Conservation (phyloP, 1,140 invertebrate genomes). For the Heliconius melpomene region DNA sequence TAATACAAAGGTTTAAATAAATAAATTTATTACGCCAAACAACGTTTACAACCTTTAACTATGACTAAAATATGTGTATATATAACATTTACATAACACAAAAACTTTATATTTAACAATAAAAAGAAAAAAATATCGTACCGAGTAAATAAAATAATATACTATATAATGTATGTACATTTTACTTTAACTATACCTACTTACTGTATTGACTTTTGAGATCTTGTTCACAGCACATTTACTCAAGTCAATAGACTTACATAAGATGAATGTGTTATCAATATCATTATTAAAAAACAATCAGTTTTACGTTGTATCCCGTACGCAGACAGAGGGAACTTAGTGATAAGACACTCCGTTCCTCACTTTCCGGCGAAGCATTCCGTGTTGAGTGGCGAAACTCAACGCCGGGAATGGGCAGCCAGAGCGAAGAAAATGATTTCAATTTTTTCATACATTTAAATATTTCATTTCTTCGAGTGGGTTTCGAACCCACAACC, state of each 20-base stretch:
- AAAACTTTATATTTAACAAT: neutral
- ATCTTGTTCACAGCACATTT: slow-evolving; percentile 68
- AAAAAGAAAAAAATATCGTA: neutral
- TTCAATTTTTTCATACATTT: too few species aligned
- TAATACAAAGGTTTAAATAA: neutral
- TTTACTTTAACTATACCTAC: slow-evolving; percentile 6
- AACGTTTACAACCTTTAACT: neutral
- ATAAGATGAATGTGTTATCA: slow-evolving; percentile 7
- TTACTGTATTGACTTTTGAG: slow-evolving; percentile 50
- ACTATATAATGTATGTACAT: neutral
- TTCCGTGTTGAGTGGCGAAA: too few species aligned
- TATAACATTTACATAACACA: neutral
- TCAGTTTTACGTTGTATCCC: too few species aligned
- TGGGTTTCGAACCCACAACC: too few species aligned
- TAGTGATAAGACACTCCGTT: too few species aligned
- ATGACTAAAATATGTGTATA: neutral
- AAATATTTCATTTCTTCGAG: too few species aligned
- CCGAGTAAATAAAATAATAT: neutral
- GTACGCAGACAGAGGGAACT: too few species aligned
- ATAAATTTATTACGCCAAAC: neutral
- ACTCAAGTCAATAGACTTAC: slow-evolving; percentile 34
- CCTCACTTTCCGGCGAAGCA: too few species aligned
- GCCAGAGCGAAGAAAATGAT: too few species aligned
- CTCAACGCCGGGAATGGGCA: too few species aligned
- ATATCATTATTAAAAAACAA: neutral